Base-by-base conservation (phyloP, 2,888 invertebrate species). In the Standfussiana lucernea region DNA sequence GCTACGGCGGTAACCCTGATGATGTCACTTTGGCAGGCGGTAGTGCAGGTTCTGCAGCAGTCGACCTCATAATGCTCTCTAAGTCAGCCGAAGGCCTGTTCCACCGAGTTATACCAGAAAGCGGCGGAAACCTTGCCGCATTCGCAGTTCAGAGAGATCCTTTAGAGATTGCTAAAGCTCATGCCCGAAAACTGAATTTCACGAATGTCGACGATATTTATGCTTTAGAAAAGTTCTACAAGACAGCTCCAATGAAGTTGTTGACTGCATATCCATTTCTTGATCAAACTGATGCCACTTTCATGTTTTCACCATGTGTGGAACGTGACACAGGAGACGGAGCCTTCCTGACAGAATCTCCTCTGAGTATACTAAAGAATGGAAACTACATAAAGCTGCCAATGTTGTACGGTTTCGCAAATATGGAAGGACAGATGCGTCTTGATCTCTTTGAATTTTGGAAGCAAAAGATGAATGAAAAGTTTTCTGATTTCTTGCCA, bases 1-100 rank as follows among this genome's bases (percentile, higher is more conserved):
- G 69, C 50, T 93, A 92, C 64, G 91, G 92, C 24, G 93, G 92
- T 5, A 91, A 92, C 66, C 90, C 93, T 24, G 69, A 91, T 72
- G 91, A 92, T n/a, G 88, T 93, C 5, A 92, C 91, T 8, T 67
- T 90, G 32, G 84, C 77, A 3, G 92, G 92, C 0, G 89, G 77
- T n/a, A 92, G 92, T 66, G 90, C 92, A 21, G 92, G 92, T 4
- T 83, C 89, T 1, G 71, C 89, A 0, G 37, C 90, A 8, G 89
- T 82, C 2, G 91, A 90, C 37, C 88, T 91, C 8, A 42, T 91
- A 28, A 80, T 88, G 77, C 56, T 91, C 4, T 90, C 91, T 6
- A 84, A 89, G 75, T 79, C 83, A n/a, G 69, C 91, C 6, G 77
- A 84, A 18, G 79, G 77, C 13, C 62, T 86, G 45, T 72, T 77